A percentile compares a stretch with the other conserved stretches of the same genome.
Conservation (phyloP, 1,140 invertebrate genomes). For the Oncopeltus fasciatus region DNA sequence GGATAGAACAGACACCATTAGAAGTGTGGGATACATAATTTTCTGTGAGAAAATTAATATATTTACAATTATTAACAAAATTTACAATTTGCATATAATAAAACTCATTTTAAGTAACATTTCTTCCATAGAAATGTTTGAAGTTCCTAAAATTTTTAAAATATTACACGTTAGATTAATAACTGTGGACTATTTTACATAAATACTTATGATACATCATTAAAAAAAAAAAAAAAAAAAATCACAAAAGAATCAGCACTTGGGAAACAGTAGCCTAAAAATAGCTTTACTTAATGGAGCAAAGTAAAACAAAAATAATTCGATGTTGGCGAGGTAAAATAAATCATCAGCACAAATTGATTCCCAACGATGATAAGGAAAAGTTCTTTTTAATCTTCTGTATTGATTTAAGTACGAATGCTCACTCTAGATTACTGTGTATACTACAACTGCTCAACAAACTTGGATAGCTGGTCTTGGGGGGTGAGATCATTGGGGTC, state of each 20-base stretch:
- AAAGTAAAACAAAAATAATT: too few relatives aligned
- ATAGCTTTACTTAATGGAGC: neutral
- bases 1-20: neutral
- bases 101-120: conserved; percentile 9
- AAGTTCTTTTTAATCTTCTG: neutral
- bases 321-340: conserved; percentile 5
- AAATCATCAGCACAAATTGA: neutral
- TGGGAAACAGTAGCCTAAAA: neutral
- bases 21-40: neutral
- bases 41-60: neutral
- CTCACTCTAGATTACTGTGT: neutral
- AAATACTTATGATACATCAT: conserved; percentile 1
- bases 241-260: conserved; percentile 5
- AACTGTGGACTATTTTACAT: neutral
- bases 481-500: conserved; percentile 51
- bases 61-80: conserved; percentile 14
- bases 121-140: neutral
- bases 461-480: conserved; percentile 82
- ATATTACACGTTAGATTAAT: too few relatives aligned
- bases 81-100: conserved; percentile 6
- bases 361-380: neutral
- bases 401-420: neutral
- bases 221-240: neutral
- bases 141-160: neutral
- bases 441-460: conserved; percentile 78